phyloP scores from a whole-genome alignment of 2,888 invertebrate genomes.

The Leucoma salicis region DNA sequence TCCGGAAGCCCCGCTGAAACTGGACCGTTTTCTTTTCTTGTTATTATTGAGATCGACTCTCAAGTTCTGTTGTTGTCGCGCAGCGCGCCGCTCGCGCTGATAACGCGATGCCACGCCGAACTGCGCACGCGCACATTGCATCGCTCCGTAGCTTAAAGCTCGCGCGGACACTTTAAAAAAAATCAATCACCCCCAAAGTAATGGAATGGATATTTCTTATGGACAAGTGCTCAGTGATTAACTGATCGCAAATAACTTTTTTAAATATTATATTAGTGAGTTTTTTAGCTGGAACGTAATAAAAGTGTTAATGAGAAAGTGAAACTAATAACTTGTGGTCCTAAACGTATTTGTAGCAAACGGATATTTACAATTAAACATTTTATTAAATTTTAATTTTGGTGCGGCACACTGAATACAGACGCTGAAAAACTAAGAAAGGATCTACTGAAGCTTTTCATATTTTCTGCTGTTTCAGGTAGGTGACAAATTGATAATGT shows the following conservation, averaged over 20 bases:
- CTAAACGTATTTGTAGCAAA: slow-evolving; percentile 40
- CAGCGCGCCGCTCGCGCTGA: slow-evolving; percentile 77
- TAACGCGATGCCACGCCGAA: slow-evolving; percentile 78
- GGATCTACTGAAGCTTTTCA: slow-evolving; percentile 35
- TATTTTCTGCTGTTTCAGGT: slow-evolving; percentile 43
- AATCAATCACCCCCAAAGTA: slow-evolving; percentile 44
- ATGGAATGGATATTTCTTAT: slow-evolving; percentile 69
- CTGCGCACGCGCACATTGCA: slow-evolving; percentile 68
- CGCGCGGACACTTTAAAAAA: slow-evolving; percentile 53
- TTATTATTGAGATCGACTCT: slow-evolving; percentile 81
- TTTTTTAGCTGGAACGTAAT: slow-evolving; percentile 40
- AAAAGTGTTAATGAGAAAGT: slow-evolving; percentile 55
- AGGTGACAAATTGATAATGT: slow-evolving; percentile 20
- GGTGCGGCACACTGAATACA: slow-evolving; percentile 26
- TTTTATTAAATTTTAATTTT: slow-evolving; percentile 31
- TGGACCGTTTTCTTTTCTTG: slow-evolving; percentile 83
- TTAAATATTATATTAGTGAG: slow-evolving; percentile 37
- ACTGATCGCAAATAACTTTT: slow-evolving; percentile 45
- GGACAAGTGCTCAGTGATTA: slow-evolving; percentile 57
- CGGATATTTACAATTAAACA: slow-evolving; percentile 44
- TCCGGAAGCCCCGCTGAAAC: slow-evolving; percentile 82
- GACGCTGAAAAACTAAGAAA: slow-evolving; percentile 33
- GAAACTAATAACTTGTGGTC: slow-evolving; percentile 59
- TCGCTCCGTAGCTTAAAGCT: slow-evolving; percentile 69
- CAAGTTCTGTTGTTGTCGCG: slow-evolving; percentile 81